Conservation (phyloP, 1,140 invertebrate species). For the Hormaphis cornu region DNA sequence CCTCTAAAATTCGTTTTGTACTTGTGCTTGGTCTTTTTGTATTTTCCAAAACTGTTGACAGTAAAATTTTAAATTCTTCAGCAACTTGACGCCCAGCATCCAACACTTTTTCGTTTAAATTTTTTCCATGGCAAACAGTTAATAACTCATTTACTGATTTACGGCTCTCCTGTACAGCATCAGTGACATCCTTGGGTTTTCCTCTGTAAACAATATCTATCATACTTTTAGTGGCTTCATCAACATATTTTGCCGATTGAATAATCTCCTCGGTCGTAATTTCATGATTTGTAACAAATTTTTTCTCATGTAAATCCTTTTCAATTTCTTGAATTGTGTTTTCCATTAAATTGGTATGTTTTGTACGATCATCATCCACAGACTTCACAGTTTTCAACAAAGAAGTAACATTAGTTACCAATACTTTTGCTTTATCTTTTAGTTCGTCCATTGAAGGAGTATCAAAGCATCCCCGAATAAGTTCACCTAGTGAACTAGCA, state of each 20-base stretch:
- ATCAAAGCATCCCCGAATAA: slow-evolving; percentile 79
- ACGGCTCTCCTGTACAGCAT: slow-evolving; percentile 89
- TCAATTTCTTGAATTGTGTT: slow-evolving; percentile 95
- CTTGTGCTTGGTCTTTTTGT: slow-evolving; percentile 47
- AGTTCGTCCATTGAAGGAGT: slow-evolving; percentile 94
- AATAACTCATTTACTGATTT: slow-evolving; percentile 93
- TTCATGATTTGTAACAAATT: slow-evolving; percentile 65
- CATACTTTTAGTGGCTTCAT: slow-evolving; percentile 84
- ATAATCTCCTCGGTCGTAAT: slow-evolving; percentile 86
- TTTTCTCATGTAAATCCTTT: slow-evolving; percentile 64
- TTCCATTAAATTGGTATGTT: slow-evolving; percentile 92
- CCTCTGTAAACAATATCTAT: slow-evolving; percentile 89
- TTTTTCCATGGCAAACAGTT: slow-evolving; percentile 70
- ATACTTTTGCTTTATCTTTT: slow-evolving; percentile 97
- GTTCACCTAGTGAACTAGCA: slow-evolving; percentile 85
- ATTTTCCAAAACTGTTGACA: slow-evolving; percentile 71
- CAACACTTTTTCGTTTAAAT: slow-evolving; percentile 62
- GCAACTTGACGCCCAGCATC: slow-evolving; percentile 78
- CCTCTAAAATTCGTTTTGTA: slow-evolving; percentile 54
- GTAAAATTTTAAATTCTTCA: slow-evolving; percentile 72
- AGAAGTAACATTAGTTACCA: slow-evolving; percentile 98
- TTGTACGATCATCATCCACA: slow-evolving; percentile 96
- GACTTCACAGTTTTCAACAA: slow-evolving; percentile 97
- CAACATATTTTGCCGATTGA: slow-evolving; percentile 86
- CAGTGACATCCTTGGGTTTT: slow-evolving; percentile 91